These are phyloP conservation scores for Bagarius yarrelli DNA, from an alignment of 2,113 vertebrate genomes.

Conservation along the genomic window DNA sequence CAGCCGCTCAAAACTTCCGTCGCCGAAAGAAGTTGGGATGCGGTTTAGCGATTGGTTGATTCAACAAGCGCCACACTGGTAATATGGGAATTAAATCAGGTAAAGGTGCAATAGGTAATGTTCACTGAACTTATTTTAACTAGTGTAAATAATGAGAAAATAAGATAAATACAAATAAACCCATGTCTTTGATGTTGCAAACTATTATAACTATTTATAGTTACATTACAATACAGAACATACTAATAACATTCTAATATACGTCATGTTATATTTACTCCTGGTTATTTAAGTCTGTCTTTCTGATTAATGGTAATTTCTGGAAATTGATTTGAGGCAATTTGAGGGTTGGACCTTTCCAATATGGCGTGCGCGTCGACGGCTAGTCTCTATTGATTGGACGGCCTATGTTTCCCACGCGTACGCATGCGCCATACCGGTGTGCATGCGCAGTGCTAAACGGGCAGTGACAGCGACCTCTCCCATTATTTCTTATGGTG, in stretches of 20 bases:
- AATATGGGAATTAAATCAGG: too few species aligned
- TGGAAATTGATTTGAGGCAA: background rate
- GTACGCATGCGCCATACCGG: background rate
- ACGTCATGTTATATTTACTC: background rate
- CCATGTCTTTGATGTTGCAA: background rate
- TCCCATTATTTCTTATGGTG: slow-evolving; percentile 35
- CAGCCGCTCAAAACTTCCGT: slow-evolving; percentile 73
- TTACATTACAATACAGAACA: background rate
- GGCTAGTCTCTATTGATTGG: background rate
- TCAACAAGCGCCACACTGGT: slow-evolving; percentile 13
- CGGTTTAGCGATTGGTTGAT: slow-evolving; percentile 34
- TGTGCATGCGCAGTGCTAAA: background rate
- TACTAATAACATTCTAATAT: background rate
- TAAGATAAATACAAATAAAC: background rate
- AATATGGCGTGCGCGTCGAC: background rate
- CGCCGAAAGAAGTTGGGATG: slow-evolving; percentile 67
- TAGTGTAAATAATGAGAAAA: background rate
- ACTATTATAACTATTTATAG: background rate
- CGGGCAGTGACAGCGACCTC: slow-evolving; percentile 44
- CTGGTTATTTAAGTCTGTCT: background rate
- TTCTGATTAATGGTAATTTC: background rate
- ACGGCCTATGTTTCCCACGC: background rate
- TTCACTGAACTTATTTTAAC: background rate
- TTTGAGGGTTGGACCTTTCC: background rate
- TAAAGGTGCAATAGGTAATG: background rate